These are phyloP conservation scores for Solea solea DNA, from an alignment of 2,113 vertebrate species.

Conservation along the genomic window DNA sequence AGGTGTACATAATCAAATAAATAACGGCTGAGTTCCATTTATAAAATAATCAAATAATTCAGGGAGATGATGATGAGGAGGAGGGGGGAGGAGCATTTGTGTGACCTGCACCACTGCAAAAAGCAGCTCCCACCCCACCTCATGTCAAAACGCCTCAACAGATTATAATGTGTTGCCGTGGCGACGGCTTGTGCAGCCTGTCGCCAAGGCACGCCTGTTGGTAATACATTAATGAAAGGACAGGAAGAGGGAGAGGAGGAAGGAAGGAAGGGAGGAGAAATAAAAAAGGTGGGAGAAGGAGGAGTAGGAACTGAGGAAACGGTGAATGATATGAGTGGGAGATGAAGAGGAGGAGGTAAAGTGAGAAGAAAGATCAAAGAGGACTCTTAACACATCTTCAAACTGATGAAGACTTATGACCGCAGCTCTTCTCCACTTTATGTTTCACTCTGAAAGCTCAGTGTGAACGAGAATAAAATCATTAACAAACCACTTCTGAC, in stretches of 20 bases:
- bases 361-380: constrained; percentile 20
- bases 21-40: too few relatives aligned
- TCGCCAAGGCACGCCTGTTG: constrained; percentile 49
- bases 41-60: too few relatives aligned
- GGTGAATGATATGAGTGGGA: constrained; percentile 7
- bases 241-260: constrained; percentile 33
- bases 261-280: constrained; percentile 17
- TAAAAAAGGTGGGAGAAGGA: constrained; percentile 2
- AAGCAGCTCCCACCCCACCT: background rate
- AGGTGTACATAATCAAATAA: too few relatives aligned
- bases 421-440: background rate
- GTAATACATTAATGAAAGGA: constrained; percentile 58
- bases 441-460: background rate
- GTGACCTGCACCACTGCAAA: too few relatives aligned
- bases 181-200: constrained; percentile 66
- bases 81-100: too few relatives aligned
- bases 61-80: too few relatives aligned
- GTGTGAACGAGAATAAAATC: constrained; percentile 1
- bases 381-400: constrained; percentile 30
- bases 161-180: constrained; percentile 74
- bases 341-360: background rate
- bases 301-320: background rate
- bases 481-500: background rate
- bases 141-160: constrained; percentile 34
- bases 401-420: constrained; percentile 7